Conservation (phyloP, 2,797 vertebrate genomes). For the Melopsittacus undulatus region DNA sequence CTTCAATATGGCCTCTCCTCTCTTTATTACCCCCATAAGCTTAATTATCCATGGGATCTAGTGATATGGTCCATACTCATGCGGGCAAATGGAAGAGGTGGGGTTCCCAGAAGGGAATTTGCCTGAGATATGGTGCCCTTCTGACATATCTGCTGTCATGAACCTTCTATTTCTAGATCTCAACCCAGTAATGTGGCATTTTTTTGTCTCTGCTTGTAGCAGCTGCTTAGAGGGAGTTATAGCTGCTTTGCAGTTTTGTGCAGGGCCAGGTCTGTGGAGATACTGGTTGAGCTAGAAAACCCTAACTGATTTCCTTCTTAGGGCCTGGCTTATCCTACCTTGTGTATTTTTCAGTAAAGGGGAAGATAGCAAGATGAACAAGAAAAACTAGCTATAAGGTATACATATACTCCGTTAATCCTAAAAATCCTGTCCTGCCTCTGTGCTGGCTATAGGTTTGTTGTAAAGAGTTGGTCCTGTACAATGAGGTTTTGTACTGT, state of each 20-base stretch:
- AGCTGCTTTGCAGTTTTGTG: neutral
- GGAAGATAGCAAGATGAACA: conserved; percentile 1
- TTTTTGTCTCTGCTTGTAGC: neutral
- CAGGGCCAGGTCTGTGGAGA: neutral
- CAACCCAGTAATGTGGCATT: neutral
- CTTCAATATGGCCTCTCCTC: neutral
- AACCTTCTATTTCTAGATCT: neutral
- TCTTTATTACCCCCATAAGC: neutral
- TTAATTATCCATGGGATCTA: neutral
- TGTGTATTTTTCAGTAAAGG: conserved; percentile 43
- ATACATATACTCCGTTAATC: neutral
- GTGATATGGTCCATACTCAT: neutral
- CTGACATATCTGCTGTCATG: neutral
- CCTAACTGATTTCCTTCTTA: neutral
- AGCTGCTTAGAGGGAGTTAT: neutral
- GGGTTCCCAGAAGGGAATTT: neutral
- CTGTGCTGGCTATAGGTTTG: neutral
- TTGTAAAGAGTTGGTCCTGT: neutral
- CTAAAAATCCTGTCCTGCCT: neutral
- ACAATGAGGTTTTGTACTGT: neutral
- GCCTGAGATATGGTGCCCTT: neutral
- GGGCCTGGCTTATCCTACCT: neutral
- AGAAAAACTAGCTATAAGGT: conserved; percentile 57
- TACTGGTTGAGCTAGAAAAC: conserved; percentile 12
- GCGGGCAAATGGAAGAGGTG: rapidly evolving